These are phyloP conservation scores for Plagodis pulveraria DNA, from an alignment of 2,888 invertebrate species.

Conservation along the genomic window DNA sequence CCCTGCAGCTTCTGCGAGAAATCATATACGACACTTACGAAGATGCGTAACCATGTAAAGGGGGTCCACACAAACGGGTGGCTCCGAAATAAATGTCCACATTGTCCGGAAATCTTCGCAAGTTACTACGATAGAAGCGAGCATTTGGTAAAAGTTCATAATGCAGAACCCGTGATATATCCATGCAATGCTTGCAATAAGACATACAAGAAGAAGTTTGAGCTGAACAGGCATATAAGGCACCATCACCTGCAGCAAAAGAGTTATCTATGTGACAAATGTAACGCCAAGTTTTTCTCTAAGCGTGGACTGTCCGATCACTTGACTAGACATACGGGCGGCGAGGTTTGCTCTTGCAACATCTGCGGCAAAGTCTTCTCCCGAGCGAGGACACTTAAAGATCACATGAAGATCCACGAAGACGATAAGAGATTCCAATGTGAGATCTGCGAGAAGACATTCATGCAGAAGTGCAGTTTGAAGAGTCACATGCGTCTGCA, in stretches of 20 bases:
- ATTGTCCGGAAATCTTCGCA: conserved; percentile 75
- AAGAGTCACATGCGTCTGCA: conserved; percentile 73
- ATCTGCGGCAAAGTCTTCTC: conserved; percentile 71
- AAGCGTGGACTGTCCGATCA: conserved; percentile 74
- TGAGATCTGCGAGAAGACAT: conserved; percentile 72
- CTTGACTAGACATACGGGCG: conserved; percentile 64
- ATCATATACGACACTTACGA: conserved; percentile 78
- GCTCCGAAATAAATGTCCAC: conserved; percentile 77
- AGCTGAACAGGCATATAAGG: conserved; percentile 73
- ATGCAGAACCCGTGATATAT: conserved; percentile 64
- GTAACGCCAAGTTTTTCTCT: conserved; percentile 75
- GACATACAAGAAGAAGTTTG: conserved; percentile 75
- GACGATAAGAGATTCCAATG: conserved; percentile 71
- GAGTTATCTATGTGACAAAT: conserved; percentile 71
- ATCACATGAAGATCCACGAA: conserved; percentile 70
- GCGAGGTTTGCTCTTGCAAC: conserved; percentile 63
- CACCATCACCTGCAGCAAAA: conserved; percentile 76
- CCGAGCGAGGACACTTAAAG: conserved; percentile 62
- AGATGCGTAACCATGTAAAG: conserved; percentile 75
- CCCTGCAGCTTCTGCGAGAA: conserved; percentile 83
- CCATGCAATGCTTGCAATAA: conserved; percentile 78
- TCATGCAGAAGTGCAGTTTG: conserved; percentile 75
- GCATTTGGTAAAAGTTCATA: conserved; percentile 71
- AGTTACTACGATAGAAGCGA: conserved; percentile 77
- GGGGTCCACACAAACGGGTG: conserved; percentile 78